phyloP scores from a whole-genome alignment of 2,888 invertebrate species.

The Agrilus biguttatus region DNA sequence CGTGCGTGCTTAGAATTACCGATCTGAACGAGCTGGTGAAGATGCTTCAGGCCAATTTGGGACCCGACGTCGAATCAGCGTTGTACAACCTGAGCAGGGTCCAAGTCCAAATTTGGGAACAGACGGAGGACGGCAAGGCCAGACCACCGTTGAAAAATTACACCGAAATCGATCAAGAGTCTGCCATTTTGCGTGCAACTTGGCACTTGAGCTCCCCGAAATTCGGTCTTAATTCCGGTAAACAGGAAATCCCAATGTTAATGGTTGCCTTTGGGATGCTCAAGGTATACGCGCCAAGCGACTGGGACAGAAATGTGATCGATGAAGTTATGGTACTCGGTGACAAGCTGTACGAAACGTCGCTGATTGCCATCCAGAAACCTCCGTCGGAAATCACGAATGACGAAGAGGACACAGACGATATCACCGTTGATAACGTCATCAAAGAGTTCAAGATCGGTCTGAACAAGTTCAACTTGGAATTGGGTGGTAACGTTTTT shows the following conservation, averaged over 20 bases:
- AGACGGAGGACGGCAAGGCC: slow-evolving; percentile 19
- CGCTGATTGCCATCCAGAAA: slow-evolving; percentile 15
- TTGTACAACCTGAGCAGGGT: slow-evolving; percentile 24
- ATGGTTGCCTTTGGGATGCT: slow-evolving; percentile 23
- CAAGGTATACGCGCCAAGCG: slow-evolving; percentile 17
- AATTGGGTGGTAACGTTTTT: too few species aligned
- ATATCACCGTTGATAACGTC: slow-evolving; percentile 20
- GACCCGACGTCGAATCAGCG: slow-evolving; percentile 16
- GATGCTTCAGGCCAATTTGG: slow-evolving; percentile 25
- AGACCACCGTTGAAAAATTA: slow-evolving; percentile 31
- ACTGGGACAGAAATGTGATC: slow-evolving; percentile 22
- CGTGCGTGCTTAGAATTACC: slow-evolving; percentile 28
- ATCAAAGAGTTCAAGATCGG: slow-evolving; percentile 24
- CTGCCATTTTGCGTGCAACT: slow-evolving; percentile 27
- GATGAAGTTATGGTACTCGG: slow-evolving; percentile 25
- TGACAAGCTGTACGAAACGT: slow-evolving; percentile 20
- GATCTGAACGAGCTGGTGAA: slow-evolving; percentile 22
- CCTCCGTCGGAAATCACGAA: slow-evolving; percentile 8
- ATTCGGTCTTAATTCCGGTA: slow-evolving; percentile 20
- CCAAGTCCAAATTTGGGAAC: slow-evolving; percentile 15
- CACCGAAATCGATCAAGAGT: slow-evolving; percentile 22
- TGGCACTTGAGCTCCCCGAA: slow-evolving; percentile 15
- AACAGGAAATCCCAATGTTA: slow-evolving; percentile 27
- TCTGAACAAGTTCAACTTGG: slow-evolving; percentile 18
- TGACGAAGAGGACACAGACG: slow-evolving; percentile 15